Conservation (phyloP, 2,888 invertebrate species). For the Leucoptera coffeella region DNA sequence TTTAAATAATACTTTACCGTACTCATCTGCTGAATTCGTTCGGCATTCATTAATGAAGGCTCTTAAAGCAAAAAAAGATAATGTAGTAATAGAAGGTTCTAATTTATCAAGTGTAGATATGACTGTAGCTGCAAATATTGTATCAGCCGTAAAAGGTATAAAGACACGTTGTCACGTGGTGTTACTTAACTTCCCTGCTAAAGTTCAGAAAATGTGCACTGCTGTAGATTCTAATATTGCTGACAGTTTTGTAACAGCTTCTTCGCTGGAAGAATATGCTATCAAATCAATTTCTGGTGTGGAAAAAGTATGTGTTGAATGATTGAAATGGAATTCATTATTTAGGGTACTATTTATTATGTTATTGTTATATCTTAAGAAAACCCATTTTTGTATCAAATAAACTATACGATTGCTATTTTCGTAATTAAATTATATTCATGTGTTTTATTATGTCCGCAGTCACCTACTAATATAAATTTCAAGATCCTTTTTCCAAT, state of each 20-base stretch:
- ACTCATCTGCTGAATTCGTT: background rate
- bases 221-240: background rate
- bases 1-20: background rate
- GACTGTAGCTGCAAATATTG: conserved; percentile 1
- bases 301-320: background rate
- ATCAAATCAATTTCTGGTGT: background rate
- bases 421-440: no score
- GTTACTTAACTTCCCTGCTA: conserved; percentile 1
- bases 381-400: no score
- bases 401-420: no score
- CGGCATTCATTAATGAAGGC: background rate
- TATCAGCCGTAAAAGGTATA: background rate
- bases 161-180: background rate
- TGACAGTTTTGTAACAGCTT: background rate
- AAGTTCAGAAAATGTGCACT: background rate
- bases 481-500: no score
- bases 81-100: conserved; percentile 1
- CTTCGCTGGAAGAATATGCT: background rate
- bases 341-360: no score
- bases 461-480: no score
- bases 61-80: background rate
- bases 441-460: no score
- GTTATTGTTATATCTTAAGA: no score
- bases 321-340: no score
- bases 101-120: conserved; percentile 1